Evolutionary conservation across 2,888 invertebrate genomes (phyloP).

Genomic region (Incurvaria masculella): DNA sequence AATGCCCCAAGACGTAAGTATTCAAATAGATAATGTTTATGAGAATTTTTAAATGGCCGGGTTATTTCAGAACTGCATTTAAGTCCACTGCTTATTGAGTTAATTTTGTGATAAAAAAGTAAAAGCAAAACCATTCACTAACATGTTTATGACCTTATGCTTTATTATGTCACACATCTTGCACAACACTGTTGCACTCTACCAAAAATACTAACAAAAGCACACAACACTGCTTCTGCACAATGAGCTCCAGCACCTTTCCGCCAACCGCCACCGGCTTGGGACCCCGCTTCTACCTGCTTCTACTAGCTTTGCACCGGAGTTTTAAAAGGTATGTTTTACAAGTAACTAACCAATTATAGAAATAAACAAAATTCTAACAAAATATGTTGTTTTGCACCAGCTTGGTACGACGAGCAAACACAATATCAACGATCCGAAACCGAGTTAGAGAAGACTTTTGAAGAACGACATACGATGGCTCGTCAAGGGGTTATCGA

Average conservation of each 20-base stretch:
- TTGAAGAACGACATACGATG: conserved; percentile 76
- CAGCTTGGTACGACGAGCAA: conserved; percentile 91
- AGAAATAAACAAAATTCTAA: background rate
- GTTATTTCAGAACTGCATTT: too few relatives aligned
- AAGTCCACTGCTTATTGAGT: too few relatives aligned
- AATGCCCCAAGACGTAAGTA: conserved; percentile 95
- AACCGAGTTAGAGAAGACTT: conserved; percentile 82
- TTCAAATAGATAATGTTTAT: conserved; percentile 1
- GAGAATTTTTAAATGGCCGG: background rate
- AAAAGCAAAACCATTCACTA: too few relatives aligned
- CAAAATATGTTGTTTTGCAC: conserved; percentile 10
- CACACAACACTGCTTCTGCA: background rate
- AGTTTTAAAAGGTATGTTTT: conserved; percentile 43
- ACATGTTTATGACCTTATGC: too few relatives aligned
- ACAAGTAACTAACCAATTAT: conserved; percentile 12
- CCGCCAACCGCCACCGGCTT: conserved; percentile 1
- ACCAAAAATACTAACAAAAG: background rate
- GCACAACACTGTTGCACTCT: background rate
- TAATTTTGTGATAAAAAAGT: too few relatives aligned
- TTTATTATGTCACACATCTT: background rate
- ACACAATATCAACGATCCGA: conserved; percentile 81
- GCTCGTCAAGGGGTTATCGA: conserved; percentile 64
- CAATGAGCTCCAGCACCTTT: background rate
- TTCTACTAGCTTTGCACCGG: conserved; percentile 48
- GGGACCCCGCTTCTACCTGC: conserved; percentile 26